Conservation (phyloP, 2,113 vertebrate species). For the Mesembrinibis cayennensis region DNA sequence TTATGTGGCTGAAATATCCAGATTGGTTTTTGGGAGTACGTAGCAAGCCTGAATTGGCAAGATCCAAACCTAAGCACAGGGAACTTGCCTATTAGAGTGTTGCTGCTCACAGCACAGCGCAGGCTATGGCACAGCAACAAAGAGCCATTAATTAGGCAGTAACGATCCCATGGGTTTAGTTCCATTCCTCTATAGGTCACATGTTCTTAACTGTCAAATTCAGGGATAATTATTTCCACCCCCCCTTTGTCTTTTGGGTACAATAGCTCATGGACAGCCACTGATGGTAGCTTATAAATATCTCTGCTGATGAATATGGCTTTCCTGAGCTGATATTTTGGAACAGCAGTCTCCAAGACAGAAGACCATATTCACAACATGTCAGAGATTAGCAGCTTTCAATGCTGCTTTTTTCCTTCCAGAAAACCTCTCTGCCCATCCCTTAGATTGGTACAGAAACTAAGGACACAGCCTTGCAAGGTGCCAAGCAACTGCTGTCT, state of each 20-base stretch:
- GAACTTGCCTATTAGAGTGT: slow-evolving; percentile 37
- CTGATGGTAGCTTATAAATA: slow-evolving; percentile 58
- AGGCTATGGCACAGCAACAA: slow-evolving; percentile 58
- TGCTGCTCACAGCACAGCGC: slow-evolving; percentile 42
- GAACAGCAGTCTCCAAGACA: slow-evolving; percentile 40
- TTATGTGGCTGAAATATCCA: not conserved
- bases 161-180: slow-evolving; percentile 61
- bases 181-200: slow-evolving; percentile 64
- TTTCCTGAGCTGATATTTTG: slow-evolving; percentile 51
- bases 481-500: not conserved
- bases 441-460: not conserved
- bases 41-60: not conserved
- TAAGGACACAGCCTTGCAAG: not conserved
- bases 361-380: not conserved
- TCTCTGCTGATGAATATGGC: slow-evolving; percentile 47
- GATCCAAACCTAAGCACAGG: slow-evolving; percentile 23
- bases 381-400: slow-evolving; percentile 10
- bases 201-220: slow-evolving; percentile 61
- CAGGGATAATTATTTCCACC: slow-evolving; percentile 13
- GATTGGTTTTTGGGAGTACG: not conserved
- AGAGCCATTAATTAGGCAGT: slow-evolving; percentile 66
- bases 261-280: slow-evolving; percentile 39
- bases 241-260: slow-evolving; percentile 56
- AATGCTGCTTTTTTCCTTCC: slow-evolving; percentile 29
- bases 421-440: not conserved